These are phyloP conservation scores for Sylvia atricapilla DNA, from an alignment of 2,113 vertebrate species.

Conservation along the genomic window DNA sequence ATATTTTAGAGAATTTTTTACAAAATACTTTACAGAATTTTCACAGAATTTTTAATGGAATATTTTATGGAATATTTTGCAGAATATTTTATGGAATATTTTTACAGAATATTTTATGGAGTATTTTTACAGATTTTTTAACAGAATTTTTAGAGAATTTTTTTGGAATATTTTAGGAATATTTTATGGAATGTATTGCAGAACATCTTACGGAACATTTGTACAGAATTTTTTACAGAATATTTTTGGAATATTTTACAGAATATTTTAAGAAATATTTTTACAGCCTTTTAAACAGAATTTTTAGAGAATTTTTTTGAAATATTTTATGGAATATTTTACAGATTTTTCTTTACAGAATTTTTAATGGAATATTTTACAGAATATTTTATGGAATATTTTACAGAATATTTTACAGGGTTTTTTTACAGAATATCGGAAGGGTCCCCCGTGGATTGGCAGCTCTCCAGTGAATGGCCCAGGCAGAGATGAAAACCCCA, in stretches of 20 bases:
- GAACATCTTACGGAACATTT: not conserved
- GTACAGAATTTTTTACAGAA: not conserved
- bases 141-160: not conserved
- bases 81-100: not conserved
- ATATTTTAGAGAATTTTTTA: not conserved
- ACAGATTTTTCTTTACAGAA: not conserved
- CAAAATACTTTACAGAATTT: not conserved
- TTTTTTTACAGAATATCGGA: not conserved
- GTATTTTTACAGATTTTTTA: not conserved
- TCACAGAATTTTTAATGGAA: not conserved
- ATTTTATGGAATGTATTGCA: not conserved
- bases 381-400: too few species aligned
- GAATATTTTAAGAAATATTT: not conserved
- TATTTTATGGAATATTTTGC: not conserved
- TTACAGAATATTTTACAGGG: not conserved
- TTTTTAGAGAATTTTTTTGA: not conserved
- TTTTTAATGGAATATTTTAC: too few species aligned
- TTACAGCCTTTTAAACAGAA: too few species aligned
- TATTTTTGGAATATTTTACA: not conserved
- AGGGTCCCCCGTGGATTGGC: accelerated
- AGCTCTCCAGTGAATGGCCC: accelerated
- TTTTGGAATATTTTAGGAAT: not conserved
- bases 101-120: not conserved
- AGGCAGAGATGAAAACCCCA: not conserved
- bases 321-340: not conserved